A percentile compares a stretch with the other conserved stretches of the same genome.
Conservation (phyloP, 2,797 vertebrate genomes). For the Erethizon dorsatum region DNA sequence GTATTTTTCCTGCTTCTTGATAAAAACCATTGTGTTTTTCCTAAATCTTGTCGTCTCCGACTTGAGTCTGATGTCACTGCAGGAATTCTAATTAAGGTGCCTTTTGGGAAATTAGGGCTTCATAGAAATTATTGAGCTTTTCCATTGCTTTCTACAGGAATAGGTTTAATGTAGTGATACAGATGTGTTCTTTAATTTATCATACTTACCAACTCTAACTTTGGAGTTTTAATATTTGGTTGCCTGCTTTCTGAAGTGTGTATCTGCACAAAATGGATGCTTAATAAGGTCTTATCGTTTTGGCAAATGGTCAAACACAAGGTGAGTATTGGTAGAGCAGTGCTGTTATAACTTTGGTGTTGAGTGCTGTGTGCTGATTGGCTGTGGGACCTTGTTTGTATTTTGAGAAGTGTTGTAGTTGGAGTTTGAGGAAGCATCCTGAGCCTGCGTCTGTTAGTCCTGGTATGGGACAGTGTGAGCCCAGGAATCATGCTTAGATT, state of each 20-base stretch:
- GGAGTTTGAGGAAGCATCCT: not conserved
- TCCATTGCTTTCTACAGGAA: conserved; percentile 25
- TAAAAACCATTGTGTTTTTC: conserved; percentile 49
- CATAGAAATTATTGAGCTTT: conserved; percentile 13
- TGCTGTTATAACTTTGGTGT: accelerated
- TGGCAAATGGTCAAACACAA: not conserved
- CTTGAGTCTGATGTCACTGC: not conserved
- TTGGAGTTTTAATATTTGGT: not conserved
- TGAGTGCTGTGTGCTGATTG: not conserved
- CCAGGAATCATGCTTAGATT: not conserved
- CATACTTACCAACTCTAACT: not conserved
- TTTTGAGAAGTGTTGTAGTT: not conserved
- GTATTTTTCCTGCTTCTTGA: not conserved
- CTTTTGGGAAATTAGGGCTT: conserved; percentile 57
- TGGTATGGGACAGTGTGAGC: not conserved
- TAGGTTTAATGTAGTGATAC: not conserved
- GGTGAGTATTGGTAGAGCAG: not conserved
- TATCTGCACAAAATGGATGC: not conserved
- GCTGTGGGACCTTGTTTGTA: not conserved
- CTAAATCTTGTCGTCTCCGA: not conserved
- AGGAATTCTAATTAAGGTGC: conserved; percentile 21
- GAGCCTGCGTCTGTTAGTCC: not conserved
- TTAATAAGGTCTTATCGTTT: conserved; percentile 49
- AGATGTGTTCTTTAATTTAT: not conserved
- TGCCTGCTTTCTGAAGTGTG: not conserved